These are phyloP conservation scores for Achatina immaculata DNA, from an alignment of 1,140 invertebrate genomes.

Conservation along the genomic window DNA sequence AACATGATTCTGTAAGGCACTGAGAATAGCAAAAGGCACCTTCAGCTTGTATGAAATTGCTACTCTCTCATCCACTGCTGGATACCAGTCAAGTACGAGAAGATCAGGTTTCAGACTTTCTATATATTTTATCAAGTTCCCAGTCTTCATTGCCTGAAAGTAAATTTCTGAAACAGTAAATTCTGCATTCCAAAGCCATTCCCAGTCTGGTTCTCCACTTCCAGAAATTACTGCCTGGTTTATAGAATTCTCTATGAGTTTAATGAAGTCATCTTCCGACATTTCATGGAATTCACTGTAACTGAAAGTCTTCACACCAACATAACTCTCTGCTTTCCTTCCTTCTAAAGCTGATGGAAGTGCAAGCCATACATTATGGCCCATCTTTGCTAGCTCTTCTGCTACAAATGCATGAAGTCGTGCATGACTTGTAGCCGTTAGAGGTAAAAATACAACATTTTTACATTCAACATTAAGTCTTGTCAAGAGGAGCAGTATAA, in stretches of 20 bases:
- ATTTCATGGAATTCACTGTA: conserved; percentile 29
- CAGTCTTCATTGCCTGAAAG: not conserved
- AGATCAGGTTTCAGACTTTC: not conserved
- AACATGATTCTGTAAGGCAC: not conserved
- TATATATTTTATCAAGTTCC: not conserved
- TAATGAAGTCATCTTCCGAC: not conserved
- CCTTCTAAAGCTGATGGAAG: conserved; percentile 37
- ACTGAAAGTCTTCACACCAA: conserved; percentile 22
- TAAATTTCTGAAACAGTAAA: not conserved
- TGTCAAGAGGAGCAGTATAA: not conserved
- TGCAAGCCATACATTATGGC: not conserved
- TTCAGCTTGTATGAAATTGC: too few relatives aligned
- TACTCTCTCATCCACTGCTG: not conserved
- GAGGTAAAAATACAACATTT: conserved; percentile 48
- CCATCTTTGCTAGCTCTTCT: not conserved
- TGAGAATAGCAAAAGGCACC: too few relatives aligned
- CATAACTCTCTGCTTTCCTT: conserved; percentile 44
- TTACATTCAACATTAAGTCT: not conserved
- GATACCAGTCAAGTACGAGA: not conserved
- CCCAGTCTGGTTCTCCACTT: not conserved
- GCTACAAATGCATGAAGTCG: conserved; percentile 50
- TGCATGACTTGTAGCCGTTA: conserved; percentile 58
- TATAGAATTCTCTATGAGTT: not conserved
- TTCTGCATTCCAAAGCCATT: not conserved
- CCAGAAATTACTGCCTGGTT: not conserved